Base-by-base conservation (phyloP, 1,140 invertebrate species). In the Saxidomus purpurata region DNA sequence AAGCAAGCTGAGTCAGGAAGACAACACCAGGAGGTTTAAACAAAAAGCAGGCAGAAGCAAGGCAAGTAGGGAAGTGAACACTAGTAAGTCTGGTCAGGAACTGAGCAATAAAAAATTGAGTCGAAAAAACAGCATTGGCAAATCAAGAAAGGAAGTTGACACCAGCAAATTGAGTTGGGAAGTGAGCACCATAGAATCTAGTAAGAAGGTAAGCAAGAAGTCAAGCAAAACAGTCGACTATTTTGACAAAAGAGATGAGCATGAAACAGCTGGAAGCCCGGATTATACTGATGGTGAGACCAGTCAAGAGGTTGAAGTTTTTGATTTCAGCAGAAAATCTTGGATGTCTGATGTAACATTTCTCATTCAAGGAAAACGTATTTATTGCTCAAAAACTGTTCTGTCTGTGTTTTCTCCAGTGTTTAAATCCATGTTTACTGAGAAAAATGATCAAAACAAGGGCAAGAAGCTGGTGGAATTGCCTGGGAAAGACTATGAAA, bases 301-400 rank as follows among this genome's bases (percentile, higher is more conserved):
- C 6, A 63, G 25, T 25, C n/a, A 28, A 28, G 59, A 25, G 28
- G 6, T 63, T 28, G 59, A 63, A 63, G 25, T 25, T 28, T 28
- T 63, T 28, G 28, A 63, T 63, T 63, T 63, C 59, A 63, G 3
- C 8, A 28, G 25, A 6, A 63, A 63, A 28, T 28, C 59, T 25
- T 63, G 59, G 59, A 63, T 63, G 59, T 63, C 59, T 28, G 59
- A 63, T n/a, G 25, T 63, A 4, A 63, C 59, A 63, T 63, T 63
- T 15, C 6, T 63, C 11, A 25, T 63, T 28, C 59, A 63, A 63
- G 59, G 59, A 28, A 63, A 63, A 63, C 59, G 59, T 28, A 63
- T 63, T 63, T 28, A 63, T 63, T 63, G 59, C 59, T 63, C 59
- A 9, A 63, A 63, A 28, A 28, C 25, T 28, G 59, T 63, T 28